Percentiles rank a stretch among this genome's conserved stretches.
These are phyloP conservation scores for Polia nebulosa DNA, from an alignment of 2,888 invertebrate species.

Conservation along the genomic window DNA sequence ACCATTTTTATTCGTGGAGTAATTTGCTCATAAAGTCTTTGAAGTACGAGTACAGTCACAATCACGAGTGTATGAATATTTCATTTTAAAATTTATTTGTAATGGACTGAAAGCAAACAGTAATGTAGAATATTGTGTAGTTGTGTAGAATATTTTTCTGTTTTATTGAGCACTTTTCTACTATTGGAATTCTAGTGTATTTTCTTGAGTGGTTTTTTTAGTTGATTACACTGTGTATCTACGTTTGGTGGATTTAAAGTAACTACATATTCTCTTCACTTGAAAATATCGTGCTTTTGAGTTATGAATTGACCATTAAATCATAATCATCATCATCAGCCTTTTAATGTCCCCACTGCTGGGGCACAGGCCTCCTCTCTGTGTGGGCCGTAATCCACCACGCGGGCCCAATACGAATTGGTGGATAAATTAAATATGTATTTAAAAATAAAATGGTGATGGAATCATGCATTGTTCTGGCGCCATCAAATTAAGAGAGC, in stretches of 20 bases:
- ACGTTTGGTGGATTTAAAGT: not conserved
- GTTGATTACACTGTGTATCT: not conserved
- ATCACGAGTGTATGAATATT: conserved; percentile 36
- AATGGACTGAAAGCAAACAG: conserved; percentile 11
- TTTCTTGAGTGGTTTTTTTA: not conserved
- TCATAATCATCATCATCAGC: too few species aligned
- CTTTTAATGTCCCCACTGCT: too few species aligned
- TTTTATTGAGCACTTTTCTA: conserved; percentile 19
- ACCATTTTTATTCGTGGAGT: conserved; percentile 11
- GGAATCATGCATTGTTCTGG: too few species aligned
- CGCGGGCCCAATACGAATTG: too few species aligned
- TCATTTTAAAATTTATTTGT: conserved; percentile 34
- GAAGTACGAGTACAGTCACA: conserved; percentile 11
- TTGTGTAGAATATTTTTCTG: not conserved
- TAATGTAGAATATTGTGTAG: conserved; percentile 2
- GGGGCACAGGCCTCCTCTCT: too few species aligned
- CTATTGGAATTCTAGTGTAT: not conserved
- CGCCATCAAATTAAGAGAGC: too few species aligned
- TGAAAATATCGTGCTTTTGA: not conserved
- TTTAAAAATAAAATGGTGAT: too few species aligned
- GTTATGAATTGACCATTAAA: too few species aligned
- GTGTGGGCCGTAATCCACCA: too few species aligned
- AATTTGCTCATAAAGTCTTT: conserved; percentile 40
- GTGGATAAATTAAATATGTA: too few species aligned
- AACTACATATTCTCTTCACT: not conserved